phyloP scores from a whole-genome alignment of 2,797 vertebrate genomes.

The Tinamus major region DNA sequence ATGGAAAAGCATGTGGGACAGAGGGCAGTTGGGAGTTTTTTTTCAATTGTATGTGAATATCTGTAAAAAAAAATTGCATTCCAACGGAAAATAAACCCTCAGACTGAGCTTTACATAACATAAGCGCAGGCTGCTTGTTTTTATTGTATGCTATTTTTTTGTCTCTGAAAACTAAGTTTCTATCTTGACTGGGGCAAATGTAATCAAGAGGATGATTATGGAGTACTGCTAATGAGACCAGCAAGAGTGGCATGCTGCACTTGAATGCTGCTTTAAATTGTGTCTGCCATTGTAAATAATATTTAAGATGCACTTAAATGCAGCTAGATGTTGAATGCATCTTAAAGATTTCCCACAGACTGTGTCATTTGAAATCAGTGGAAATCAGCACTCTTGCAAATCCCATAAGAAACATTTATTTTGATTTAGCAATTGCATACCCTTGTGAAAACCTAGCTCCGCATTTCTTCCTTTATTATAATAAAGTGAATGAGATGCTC shows the following conservation, averaged over 20 bases:
- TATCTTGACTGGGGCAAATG: neutral
- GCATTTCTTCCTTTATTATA: neutral
- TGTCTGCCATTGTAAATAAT: neutral
- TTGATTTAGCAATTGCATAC: slow-evolving; percentile 34
- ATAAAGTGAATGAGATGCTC: slow-evolving; percentile 41
- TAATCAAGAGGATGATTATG: neutral
- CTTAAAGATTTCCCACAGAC: slow-evolving; percentile 34
- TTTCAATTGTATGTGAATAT: neutral
- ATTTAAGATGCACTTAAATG: neutral
- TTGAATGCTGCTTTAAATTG: neutral
- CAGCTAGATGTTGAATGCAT: neutral
- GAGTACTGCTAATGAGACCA: neutral
- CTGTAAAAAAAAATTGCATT: neutral
- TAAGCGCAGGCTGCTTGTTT: neutral
- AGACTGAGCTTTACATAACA: neutral
- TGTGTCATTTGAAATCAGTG: slow-evolving; percentile 33
- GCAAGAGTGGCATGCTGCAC: fast-evolving
- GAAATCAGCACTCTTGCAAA: slow-evolving; percentile 10
- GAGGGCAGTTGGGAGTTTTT: neutral
- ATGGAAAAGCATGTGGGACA: neutral
- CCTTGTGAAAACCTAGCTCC: neutral
- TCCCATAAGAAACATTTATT: neutral
- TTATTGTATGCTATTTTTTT: neutral
- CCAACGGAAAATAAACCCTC: neutral
- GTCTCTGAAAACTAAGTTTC: neutral